Conservation (phyloP, 2,888 invertebrate genomes). For the Netelia fuscicornis region DNA sequence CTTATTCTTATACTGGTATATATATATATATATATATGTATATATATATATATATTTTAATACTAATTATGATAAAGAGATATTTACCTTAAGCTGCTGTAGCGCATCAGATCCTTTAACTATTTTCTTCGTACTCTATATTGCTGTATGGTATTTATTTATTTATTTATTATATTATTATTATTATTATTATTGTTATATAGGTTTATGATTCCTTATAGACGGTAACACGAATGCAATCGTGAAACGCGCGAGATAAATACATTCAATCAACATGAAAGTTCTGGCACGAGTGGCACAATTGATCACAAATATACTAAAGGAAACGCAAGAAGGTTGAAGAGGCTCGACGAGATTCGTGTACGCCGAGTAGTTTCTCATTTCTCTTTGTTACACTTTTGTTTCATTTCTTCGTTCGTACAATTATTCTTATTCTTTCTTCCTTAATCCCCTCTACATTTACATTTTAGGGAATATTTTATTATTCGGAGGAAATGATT, state of each 20-base stretch:
- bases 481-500: not conserved
- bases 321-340: slow-evolving; percentile 65
- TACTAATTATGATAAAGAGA: slow-evolving; percentile 50
- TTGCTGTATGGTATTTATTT: slow-evolving; percentile 59
- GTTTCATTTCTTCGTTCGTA: not conserved
- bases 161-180: slow-evolving; percentile 34
- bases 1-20: slow-evolving; percentile 26
- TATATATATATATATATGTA: slow-evolving; percentile 20
- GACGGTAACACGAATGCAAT: slow-evolving; percentile 59
- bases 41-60: slow-evolving; percentile 40
- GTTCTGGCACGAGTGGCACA: slow-evolving; percentile 81
- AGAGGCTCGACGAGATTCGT: slow-evolving; percentile 54
- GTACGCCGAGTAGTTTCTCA: slow-evolving; percentile 32
- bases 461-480: slow-evolving; percentile 30
- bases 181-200: slow-evolving; percentile 38
- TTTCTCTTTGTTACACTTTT: slow-evolving; percentile 18
- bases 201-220: slow-evolving; percentile 60
- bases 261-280: slow-evolving; percentile 68
- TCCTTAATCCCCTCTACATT: slow-evolving; percentile 60
- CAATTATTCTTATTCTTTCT: slow-evolving; percentile 15
- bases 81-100: slow-evolving; percentile 61
- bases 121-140: slow-evolving; percentile 57
- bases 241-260: slow-evolving; percentile 65
- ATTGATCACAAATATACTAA: slow-evolving; percentile 80
- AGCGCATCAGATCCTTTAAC: slow-evolving; percentile 52